These are phyloP conservation scores for Empidonax alnorum DNA, from an alignment of 2,113 vertebrate species.

Conservation along the genomic window DNA sequence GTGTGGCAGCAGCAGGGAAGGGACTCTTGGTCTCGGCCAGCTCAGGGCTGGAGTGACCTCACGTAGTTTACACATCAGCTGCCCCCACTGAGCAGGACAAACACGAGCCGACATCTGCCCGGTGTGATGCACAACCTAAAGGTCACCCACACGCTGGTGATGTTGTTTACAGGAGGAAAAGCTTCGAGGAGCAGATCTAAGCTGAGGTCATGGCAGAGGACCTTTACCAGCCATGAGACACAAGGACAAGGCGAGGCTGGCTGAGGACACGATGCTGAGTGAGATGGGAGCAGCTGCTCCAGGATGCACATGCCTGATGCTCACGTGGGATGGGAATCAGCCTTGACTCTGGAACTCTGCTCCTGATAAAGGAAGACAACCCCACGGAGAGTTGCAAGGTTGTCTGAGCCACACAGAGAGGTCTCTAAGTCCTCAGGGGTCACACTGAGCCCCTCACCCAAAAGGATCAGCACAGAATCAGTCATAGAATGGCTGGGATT, in stretches of 20 bases:
- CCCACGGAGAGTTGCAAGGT: background rate
- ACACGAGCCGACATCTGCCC: fast-evolving
- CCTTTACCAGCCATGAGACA: background rate
- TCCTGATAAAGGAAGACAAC: background rate
- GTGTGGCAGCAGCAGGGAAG: background rate
- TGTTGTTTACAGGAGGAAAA: background rate
- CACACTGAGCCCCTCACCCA: fast-evolving
- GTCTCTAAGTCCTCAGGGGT: background rate
- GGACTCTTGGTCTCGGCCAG: background rate
- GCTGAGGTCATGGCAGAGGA: background rate
- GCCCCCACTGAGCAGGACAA: background rate
- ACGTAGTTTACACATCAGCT: background rate
- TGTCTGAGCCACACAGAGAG: background rate
- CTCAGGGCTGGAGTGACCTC: background rate
- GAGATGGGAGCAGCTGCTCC: background rate
- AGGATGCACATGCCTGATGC: fast-evolving
- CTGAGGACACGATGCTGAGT: background rate
- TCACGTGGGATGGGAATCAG: fast-evolving
- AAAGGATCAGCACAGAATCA: background rate
- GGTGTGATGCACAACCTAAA: background rate
- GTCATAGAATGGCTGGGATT: background rate
- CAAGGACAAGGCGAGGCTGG: background rate
- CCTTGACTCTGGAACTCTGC: background rate
- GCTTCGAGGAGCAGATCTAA: fast-evolving
- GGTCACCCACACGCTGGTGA: background rate